Evolutionary conservation across 2,113 vertebrate species (phyloP), one percentile per base, ranked within the genome.

Genomic region (Chunga burmeisteri): DNA sequence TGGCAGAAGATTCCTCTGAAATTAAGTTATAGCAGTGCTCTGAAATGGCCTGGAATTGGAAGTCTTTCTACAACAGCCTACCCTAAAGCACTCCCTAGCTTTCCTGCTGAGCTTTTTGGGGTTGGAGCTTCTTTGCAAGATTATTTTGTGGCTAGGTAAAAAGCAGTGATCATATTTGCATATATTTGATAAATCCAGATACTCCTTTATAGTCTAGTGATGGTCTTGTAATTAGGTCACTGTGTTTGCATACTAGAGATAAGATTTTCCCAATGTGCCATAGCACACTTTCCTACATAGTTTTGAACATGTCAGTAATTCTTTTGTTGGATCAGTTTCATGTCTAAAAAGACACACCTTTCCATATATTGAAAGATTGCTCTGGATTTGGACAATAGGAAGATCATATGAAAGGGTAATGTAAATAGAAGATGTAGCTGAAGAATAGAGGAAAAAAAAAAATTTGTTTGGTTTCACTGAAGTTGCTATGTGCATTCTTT

Each of bases 131-230:
- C 55, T 93, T 86, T 49, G 75, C 67, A 90, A 82, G 74, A 62
- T 72, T 61, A 6, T 40, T 72, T 71, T 95, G n/a, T 32, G 42
- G 36, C 53, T 74, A 59, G 63, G 16, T 61, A 78, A 73, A 93
- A 84, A 72, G 11, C 36, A 42, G 22, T 46, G 52, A 68, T 65
- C 10, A 0, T 88, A 71, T 91, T 86, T 94, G 42, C 42, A 67
- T 86, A 58, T 81, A 74, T 71, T 84, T 81, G 65, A 79, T 91
- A 91, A 89, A 78, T 90, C 62, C 81, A 73, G 71, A 81, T 94
- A 82, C 25, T 94, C 21, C 29, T 88, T 73, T 86, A 25, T 78
- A 83, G 50, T 77, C 58, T 44, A 47, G 63, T 50, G 73, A 65
- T 78, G 52, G 27, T 81, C 88, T 81, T 84, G 61, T 93, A 89